These are phyloP conservation scores for Callipepla californica DNA, from an alignment of 2,113 vertebrate genomes.

Conservation along the genomic window DNA sequence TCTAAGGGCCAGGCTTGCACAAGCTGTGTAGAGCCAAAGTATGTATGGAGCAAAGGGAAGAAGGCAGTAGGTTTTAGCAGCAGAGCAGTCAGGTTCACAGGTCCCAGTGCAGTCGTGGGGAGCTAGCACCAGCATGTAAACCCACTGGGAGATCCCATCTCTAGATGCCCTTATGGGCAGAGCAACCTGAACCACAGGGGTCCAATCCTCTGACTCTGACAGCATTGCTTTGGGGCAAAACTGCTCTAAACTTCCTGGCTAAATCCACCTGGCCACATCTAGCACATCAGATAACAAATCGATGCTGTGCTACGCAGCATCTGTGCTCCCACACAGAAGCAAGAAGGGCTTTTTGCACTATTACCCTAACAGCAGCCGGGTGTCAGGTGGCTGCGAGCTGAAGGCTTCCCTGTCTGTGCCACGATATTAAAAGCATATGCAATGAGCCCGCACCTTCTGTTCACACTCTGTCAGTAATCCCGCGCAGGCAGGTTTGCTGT, in stretches of 20 bases:
- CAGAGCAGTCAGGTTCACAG: not conserved
- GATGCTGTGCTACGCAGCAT: not conserved
- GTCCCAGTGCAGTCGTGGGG: rapidly evolving
- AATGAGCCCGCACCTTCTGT: constrained; percentile 44
- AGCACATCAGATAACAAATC: not conserved
- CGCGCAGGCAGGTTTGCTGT: constrained; percentile 50
- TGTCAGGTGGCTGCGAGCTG: constrained; percentile 40
- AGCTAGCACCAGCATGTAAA: rapidly evolving
- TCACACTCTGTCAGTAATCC: constrained; percentile 41
- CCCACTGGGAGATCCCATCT: rapidly evolving
- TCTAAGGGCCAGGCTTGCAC: not conserved
- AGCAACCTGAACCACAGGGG: not conserved
- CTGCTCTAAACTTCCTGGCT: rapidly evolving
- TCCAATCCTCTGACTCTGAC: not conserved
- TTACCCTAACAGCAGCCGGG: not conserved
- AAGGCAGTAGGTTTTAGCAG: not conserved
- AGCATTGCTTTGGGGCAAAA: not conserved
- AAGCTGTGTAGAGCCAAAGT: not conserved
- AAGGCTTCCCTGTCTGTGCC: constrained; percentile 17
- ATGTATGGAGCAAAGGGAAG: not conserved
- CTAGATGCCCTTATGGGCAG: rapidly evolving
- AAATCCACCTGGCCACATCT: rapidly evolving
- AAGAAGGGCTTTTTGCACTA: not conserved
- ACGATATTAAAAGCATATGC: constrained; percentile 65
- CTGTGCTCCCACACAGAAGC: not conserved